These are phyloP conservation scores for Saccopteryx bilineata DNA, from an alignment of 2,113 vertebrate species.

Conservation along the genomic window DNA sequence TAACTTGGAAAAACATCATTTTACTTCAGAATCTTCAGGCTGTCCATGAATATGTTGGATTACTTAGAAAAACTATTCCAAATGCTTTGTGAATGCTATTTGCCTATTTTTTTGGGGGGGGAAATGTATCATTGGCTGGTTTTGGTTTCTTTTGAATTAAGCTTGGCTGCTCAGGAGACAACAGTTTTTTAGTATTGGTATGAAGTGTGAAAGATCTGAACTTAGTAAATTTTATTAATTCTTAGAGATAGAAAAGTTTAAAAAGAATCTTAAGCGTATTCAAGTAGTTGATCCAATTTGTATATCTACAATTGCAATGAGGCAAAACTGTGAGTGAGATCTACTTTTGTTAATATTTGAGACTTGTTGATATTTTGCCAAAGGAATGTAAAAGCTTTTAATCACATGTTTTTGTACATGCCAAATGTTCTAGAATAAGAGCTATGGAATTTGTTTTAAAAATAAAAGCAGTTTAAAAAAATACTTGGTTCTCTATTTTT, in stretches of 20 bases:
- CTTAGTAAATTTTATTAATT: neutral
- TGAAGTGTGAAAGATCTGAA: constrained; percentile 5
- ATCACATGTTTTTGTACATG: neutral
- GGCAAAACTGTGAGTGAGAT: neutral
- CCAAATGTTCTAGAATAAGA: constrained; percentile 25
- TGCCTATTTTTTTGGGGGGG: neutral
- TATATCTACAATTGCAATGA: neutral
- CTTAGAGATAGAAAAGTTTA: neutral
- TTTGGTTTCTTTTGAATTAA: neutral
- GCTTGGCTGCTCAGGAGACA: neutral
- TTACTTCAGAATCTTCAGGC: neutral
- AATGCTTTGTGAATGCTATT: neutral
- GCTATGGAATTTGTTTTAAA: constrained; percentile 33
- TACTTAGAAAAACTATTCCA: neutral
- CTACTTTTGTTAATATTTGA: neutral
- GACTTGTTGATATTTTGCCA: neutral
- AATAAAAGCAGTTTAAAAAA: constrained; percentile 65
- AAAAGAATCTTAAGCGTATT: neutral
- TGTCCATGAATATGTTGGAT: neutral
- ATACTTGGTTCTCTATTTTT: constrained; percentile 37
- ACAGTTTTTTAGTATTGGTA: neutral
- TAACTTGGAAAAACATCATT: neutral
- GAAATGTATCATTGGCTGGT: neutral
- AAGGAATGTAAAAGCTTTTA: neutral
- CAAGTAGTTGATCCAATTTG: neutral